Base-by-base conservation (phyloP, 1,140 invertebrate species). In the Drosophila gunungcola region DNA sequence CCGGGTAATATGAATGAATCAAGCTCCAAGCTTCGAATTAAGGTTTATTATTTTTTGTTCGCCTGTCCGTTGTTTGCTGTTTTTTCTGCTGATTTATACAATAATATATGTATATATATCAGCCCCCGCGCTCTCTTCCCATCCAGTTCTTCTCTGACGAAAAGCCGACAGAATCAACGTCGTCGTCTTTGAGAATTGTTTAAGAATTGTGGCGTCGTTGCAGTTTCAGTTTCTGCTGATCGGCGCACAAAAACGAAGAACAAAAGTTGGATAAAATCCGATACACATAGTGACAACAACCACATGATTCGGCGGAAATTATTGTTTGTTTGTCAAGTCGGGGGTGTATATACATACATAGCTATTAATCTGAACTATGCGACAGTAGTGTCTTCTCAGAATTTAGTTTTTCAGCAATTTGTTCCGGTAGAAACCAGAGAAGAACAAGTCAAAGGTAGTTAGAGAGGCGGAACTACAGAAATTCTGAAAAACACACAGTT, bases 31-130 rank as follows among this genome's bases (percentile, higher is more conserved):
- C 80, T 73, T 89, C 80, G 80, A 88, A 88, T 88, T 88, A 88
- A 88, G 84, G 83, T 88, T 88, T 88, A 88, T 88, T 88, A 83
- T 88, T 89, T 79, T 74, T 80, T 67, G 48, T 64, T 75, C 72
- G 54, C 67, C 56, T 39, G 60, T 70, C 78, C 56, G 32, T 48
- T 25, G 29, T 63, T 64, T 67, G 46, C 49, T 45, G 36, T 42
- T 52, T 80, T 83, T 88, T 88, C 75, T 89, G 83, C 83, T 88
- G 84, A 88, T 83, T 88, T 88, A 75, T 88, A 88, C 83, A 86
- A 79, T 83, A 86, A 64, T 72, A 78, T 85, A 55, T 72, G 57
- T 60, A 4, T 3, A 55, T 72, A 61, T 60, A 4, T 3, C 36
- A 13, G 13, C 52, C 16, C 7, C 21, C 16, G 16, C 13, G 25